Conservation (phyloP, 2,113 vertebrate genomes). For the Pollachius pollachius region DNA sequence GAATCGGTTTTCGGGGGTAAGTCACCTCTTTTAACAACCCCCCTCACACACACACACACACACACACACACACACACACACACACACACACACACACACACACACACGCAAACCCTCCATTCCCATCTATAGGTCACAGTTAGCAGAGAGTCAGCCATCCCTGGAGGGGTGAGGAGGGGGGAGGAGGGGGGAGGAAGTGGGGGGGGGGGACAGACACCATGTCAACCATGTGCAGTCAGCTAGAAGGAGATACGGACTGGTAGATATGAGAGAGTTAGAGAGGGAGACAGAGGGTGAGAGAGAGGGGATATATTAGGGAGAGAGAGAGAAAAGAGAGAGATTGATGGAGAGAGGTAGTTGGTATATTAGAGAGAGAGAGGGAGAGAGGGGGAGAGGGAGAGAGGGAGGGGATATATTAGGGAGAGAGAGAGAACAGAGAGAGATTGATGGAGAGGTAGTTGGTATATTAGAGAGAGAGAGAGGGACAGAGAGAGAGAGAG, state of each 20-base stretch:
- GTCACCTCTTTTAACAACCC: constrained; percentile 55
- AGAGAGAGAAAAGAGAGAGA: background rate
- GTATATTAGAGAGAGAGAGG: constrained; percentile 5
- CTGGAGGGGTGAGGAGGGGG: constrained; percentile 17
- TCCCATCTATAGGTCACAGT: constrained; percentile 64
- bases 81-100: constrained; percentile 7
- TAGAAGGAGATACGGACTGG: constrained; percentile 51
- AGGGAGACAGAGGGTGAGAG: constrained; percentile 41
- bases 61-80: constrained; percentile 6
- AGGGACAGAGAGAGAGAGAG: constrained; percentile 22
- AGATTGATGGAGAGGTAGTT: constrained; percentile 36
- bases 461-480: constrained; percentile 28
- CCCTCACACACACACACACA: constrained; percentile 6
- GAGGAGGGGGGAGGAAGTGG: constrained; percentile 40
- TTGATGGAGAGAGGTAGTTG: constrained; percentile 1
- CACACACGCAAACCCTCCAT: constrained; percentile 27
- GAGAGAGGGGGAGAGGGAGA: constrained; percentile 39
- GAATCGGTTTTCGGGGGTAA: constrained; percentile 47
- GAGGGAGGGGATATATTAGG: constrained; percentile 38
- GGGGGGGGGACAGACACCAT: constrained; percentile 40
- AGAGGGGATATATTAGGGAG: constrained; percentile 26
- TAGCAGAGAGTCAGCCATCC: constrained; percentile 43
- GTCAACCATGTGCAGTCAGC: constrained; percentile 59
- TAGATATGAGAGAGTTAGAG: constrained; percentile 26
- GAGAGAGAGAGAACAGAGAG: background rate